These are phyloP conservation scores for Eulithis prunata DNA, from an alignment of 2,888 invertebrate genomes.

Conservation along the genomic window DNA sequence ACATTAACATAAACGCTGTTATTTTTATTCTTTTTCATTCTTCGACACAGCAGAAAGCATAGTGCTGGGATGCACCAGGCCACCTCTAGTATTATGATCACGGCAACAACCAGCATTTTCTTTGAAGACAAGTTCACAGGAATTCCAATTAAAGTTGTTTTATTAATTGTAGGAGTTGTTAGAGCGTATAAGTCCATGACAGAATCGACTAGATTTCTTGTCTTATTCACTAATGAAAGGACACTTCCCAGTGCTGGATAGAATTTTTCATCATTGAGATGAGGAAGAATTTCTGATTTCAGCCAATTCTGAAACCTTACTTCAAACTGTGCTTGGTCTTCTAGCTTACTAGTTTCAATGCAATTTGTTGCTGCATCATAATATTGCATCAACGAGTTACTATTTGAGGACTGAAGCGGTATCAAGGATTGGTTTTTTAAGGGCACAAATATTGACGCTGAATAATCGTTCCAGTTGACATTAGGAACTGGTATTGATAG, in stretches of 20 bases:
- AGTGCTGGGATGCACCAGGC: conserved; percentile 67
- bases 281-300: conserved; percentile 72
- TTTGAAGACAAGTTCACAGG: conserved; percentile 52
- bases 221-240: conserved; percentile 62
- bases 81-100: conserved; percentile 65
- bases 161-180: conserved; percentile 1
- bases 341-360: conserved; percentile 62
- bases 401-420: conserved; percentile 52
- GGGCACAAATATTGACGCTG: conserved; percentile 85
- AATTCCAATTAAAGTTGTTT: conserved; percentile 33
- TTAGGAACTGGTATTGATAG: conserved; percentile 82
- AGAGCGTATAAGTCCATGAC: conserved; percentile 36
- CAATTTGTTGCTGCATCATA: conserved; percentile 83
- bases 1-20: neutral
- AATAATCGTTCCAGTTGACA: conserved; percentile 81
- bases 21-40: conserved; percentile 41
- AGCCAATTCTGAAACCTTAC: conserved; percentile 81
- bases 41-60: conserved; percentile 46
- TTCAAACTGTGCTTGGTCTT: conserved; percentile 74
- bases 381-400: conserved; percentile 80
- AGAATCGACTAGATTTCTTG: conserved; percentile 40
- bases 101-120: conserved; percentile 56
- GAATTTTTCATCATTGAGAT: conserved; percentile 84
- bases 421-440: conserved; percentile 70
- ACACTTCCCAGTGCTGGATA: conserved; percentile 84